phyloP scores from a whole-genome alignment of 2,888 invertebrate genomes.

The Apotomis turbidana region DNA sequence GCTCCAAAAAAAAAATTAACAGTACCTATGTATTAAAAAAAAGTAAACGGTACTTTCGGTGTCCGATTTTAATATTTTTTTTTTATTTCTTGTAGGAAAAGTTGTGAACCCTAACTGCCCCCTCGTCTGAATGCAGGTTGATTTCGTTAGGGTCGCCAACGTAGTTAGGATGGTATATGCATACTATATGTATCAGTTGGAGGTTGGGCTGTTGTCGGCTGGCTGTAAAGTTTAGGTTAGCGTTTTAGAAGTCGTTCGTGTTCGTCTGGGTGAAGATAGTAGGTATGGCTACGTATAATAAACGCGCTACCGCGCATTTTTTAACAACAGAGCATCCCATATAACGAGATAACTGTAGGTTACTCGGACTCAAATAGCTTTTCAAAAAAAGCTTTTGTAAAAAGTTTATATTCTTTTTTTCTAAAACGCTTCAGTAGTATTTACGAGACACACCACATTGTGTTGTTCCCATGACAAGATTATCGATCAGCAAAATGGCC shows the following conservation, averaged over 20 bases:
- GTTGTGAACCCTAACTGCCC: conserved; percentile 11
- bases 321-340: too few species aligned
- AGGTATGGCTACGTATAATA: background rate
- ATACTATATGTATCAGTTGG: conserved; percentile 17
- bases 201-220: conserved; percentile 9
- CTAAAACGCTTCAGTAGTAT: too few species aligned
- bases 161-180: conserved; percentile 9
- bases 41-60: too few species aligned
- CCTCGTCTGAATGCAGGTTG: conserved; percentile 44
- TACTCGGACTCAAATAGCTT: too few species aligned
- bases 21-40: too few species aligned
- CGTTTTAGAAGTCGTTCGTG: background rate
- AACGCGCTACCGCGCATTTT: too few species aligned
- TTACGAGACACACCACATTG: background rate
- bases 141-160: conserved; percentile 48
- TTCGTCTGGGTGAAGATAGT: background rate
- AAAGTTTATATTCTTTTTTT: too few species aligned
- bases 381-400: too few species aligned
- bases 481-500: background rate
- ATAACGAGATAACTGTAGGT: too few species aligned
- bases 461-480: background rate
- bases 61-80: too few species aligned
- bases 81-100: too few species aligned
- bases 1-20: too few species aligned
- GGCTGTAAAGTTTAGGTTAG: conserved; percentile 5